phyloP scores from a whole-genome alignment of 2,888 invertebrate species.

The Aethes cnicana region DNA sequence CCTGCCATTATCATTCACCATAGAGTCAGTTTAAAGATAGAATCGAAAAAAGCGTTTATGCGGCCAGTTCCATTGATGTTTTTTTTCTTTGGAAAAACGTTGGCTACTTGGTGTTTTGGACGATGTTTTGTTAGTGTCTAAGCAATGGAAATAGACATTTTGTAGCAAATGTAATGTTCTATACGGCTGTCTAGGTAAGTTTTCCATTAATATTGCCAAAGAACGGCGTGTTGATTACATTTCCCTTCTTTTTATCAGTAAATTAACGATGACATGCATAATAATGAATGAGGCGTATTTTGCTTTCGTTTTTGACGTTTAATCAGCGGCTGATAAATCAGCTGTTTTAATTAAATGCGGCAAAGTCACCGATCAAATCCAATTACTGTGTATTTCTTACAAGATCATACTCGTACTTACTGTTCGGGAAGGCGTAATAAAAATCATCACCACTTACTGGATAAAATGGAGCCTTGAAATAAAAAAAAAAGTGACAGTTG shows the following conservation, averaged over 20 bases:
- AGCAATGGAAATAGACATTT: too few species aligned
- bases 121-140: too few species aligned
- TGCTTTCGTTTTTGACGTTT: conserved; percentile 47
- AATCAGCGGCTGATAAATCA: conserved; percentile 51
- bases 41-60: neutral
- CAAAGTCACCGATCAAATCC: neutral
- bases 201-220: conserved; percentile 17
- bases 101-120: too few species aligned
- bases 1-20: conserved; percentile 52
- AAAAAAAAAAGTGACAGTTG: conserved; percentile 43
- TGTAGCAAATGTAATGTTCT: too few species aligned
- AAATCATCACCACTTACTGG: conserved; percentile 49
- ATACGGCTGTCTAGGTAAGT: conserved; percentile 65
- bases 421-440: conserved; percentile 38
- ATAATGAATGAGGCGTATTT: conserved; percentile 13
- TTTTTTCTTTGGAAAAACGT: neutral
- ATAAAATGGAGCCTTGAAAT: conserved; percentile 55
- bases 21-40: conserved; percentile 10
- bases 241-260: neutral
- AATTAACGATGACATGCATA: neutral
- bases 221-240: neutral
- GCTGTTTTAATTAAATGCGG: conserved; percentile 50
- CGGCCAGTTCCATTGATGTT: neutral
- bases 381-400: neutral
- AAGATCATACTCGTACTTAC: conserved; percentile 29